A percentile compares a stretch with the other conserved stretches of the same genome.
phyloP scores from a whole-genome alignment of 2,113 vertebrate genomes.

The Grus americana region DNA sequence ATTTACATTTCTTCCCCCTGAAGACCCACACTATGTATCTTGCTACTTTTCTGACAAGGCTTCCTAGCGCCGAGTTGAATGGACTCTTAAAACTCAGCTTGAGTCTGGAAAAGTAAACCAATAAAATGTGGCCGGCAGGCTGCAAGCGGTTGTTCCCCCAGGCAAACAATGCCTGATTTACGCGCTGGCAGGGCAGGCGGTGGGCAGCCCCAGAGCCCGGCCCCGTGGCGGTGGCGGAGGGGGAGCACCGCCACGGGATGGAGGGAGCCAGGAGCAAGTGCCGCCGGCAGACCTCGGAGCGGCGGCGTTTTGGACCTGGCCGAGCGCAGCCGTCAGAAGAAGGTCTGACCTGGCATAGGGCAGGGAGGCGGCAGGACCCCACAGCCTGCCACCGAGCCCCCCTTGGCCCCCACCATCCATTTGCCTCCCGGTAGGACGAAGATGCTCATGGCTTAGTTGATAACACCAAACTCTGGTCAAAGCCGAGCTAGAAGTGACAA shows the following conservation, averaged over 20 bases:
- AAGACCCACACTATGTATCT: background rate
- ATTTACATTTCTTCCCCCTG: background rate
- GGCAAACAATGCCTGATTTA: background rate
- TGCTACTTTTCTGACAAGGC: background rate
- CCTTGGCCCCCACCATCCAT: background rate
- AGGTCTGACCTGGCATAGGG: fast-evolving
- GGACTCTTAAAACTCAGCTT: background rate
- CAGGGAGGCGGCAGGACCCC: fast-evolving
- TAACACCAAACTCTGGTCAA: background rate
- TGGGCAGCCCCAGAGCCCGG: background rate
- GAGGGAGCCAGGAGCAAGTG: background rate
- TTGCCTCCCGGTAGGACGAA: background rate
- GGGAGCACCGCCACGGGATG: background rate
- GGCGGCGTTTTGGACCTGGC: background rate
- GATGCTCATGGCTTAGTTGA: background rate
- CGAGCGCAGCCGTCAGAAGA: background rate
- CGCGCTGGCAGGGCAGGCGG: background rate
- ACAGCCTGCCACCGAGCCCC: no score
- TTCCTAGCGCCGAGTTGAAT: background rate
- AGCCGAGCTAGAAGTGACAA: background rate
- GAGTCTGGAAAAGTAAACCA: background rate
- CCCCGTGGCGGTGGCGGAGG: background rate
- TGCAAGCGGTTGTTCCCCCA: background rate
- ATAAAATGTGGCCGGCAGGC: background rate
- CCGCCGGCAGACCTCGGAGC: background rate